Evolutionary conservation across 2,888 invertebrate genomes (phyloP).

Genomic region (Diplolepis rosae): DNA sequence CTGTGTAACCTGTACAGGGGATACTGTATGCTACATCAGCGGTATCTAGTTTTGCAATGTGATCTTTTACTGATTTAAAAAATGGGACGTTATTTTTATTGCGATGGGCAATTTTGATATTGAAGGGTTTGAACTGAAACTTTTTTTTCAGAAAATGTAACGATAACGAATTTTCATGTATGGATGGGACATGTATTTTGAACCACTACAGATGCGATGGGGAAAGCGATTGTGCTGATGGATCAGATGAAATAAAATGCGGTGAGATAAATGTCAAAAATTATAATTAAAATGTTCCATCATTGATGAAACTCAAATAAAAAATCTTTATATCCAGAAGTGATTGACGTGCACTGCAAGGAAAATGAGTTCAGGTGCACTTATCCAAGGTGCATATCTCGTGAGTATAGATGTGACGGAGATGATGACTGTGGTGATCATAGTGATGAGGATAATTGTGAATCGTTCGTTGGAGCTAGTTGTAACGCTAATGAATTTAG

Average conservation of each 20-base stretch:
- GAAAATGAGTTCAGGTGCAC: conserved; percentile 85
- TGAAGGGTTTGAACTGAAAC: too few species aligned
- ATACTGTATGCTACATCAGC: too few species aligned
- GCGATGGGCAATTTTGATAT: too few species aligned
- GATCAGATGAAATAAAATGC: conserved; percentile 86
- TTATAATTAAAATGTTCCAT: not conserved
- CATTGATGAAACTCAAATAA: not conserved
- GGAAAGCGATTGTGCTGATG: conserved; percentile 88
- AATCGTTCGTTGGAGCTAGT: conserved; percentile 76
- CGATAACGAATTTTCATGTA: conserved; percentile 83
- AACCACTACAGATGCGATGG: conserved; percentile 85
- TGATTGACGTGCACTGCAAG: conserved; percentile 76
- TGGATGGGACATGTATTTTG: conserved; percentile 86
- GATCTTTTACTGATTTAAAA: too few species aligned
- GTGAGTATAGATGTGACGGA: conserved; percentile 87
- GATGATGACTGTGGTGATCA: conserved; percentile 92
- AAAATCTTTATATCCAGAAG: conserved; percentile 52
- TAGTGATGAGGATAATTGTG: conserved; percentile 88
- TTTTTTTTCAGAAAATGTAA: conserved; percentile 76
- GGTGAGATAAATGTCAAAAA: not conserved
- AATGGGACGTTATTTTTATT: too few species aligned
- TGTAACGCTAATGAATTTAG: conserved; percentile 84
- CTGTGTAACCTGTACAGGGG: too few species aligned
- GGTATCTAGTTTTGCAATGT: too few species aligned
- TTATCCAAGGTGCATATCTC: conserved; percentile 82